Evolutionary conservation across 2,888 invertebrate genomes (phyloP), one percentile per base, ranked within the genome.

Genomic region (Empis livida): DNA sequence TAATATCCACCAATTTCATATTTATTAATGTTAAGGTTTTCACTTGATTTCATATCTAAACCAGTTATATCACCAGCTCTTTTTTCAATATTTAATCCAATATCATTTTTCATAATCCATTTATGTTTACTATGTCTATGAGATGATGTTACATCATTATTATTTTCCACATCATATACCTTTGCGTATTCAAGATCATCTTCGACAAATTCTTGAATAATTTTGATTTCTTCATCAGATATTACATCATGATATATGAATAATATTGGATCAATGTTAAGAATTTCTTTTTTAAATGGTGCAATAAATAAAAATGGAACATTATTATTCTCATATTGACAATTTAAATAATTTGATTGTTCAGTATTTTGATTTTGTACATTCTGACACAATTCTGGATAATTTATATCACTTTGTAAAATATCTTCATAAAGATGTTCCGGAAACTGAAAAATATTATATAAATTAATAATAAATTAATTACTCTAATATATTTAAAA

Each of bases 1-100:
- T 97, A 99, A 67, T 97, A 96, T 0, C 97, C 97, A 4, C 96
- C 97, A 55, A 97, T 90, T 17, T 97, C 97, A 69, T 99, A 99
- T 73, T 97, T 99, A 52, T 94, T 96, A 43, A 97, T 92, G 72
- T 97, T 97, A 55, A 97, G 73, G 62, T 97, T 95, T 68, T 99
- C 97, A 0, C 96, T 96, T 0, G 93, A 86, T 13, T 73, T 72
- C 75, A 93, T 80, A 43, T 80, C 82, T 51, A 99, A 73, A 11
- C 89, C 88, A 2, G 94, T 91, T 77, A 96, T 82, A 63, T 87
- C 82, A 43, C 79, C 78, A 3, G 94, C 85, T 44, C 95, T 78
- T 50, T 74, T 77, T 46, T 86, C 84, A 39, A 97, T 78, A 16
- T 77, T 75, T 8, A 17, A 97, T 78, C 30, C 82, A 74, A 10